These are phyloP conservation scores for Setophaga kirtlandii DNA, from an alignment of 2,113 vertebrate species.

Conservation along the genomic window DNA sequence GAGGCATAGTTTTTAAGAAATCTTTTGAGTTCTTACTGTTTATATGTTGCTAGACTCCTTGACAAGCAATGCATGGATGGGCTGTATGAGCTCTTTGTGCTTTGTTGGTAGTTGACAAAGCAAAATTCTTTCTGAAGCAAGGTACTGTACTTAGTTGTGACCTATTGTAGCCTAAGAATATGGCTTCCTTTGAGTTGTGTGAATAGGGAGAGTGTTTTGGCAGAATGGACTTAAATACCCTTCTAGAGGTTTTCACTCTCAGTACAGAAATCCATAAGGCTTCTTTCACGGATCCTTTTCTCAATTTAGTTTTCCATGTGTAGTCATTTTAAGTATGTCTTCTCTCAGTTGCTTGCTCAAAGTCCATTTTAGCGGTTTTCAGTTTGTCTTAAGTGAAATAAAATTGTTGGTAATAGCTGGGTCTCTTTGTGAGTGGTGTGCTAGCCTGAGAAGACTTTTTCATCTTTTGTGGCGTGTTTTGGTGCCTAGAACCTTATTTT, in stretches of 20 bases:
- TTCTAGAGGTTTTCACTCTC: conserved; percentile 54
- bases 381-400: conserved; percentile 70
- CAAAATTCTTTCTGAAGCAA: conserved; percentile 73
- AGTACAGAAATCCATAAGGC: conserved; percentile 34
- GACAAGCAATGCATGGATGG: conserved; percentile 51
- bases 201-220: conserved; percentile 72
- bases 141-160: conserved; percentile 77
- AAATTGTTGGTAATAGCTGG: conserved; percentile 69
- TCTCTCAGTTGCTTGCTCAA: conserved; percentile 48
- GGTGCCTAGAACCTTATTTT: conserved; percentile 59
- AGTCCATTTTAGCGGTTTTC: conserved; percentile 63
- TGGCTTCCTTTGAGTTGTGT: conserved; percentile 66
- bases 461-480: conserved; percentile 25
- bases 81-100: conserved; percentile 70
- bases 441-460: conserved; percentile 44
- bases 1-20: conserved; percentile 15
- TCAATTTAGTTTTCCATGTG: conserved; percentile 51
- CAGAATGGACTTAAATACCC: conserved; percentile 71
- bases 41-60: conserved; percentile 58
- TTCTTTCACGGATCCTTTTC: conserved; percentile 44
- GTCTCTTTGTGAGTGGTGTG: conserved; percentile 49
- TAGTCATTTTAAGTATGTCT: conserved; percentile 66
- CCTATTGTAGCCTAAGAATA: conserved; percentile 70
- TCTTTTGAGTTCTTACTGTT: conserved; percentile 50
- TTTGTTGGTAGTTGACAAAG: conserved; percentile 73